Evolutionary conservation across 2,797 vertebrate genomes (phyloP), one percentile per base, ranked within the genome.

Genomic region (Pseudomugil tenellus): DNA sequence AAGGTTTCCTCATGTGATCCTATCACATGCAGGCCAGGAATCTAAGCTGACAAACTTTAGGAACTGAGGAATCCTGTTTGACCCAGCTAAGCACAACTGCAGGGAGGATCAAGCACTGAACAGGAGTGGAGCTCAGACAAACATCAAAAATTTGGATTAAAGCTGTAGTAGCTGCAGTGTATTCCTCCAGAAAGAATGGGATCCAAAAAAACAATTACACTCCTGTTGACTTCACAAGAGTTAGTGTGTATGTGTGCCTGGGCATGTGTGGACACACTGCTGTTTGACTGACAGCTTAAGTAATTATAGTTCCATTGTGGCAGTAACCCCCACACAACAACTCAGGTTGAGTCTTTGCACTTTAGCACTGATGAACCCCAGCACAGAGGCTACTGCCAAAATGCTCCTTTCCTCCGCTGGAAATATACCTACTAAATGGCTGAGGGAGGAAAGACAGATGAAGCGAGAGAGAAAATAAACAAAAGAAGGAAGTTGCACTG

Each of bases 301-400:
- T 91, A 90, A 92, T 91, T 90, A 91, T 89, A 80, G 79, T 84
- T 84, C 73, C 78, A 74, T 71, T 70, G 87, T 88, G 78, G 83
- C 75, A 79, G 79, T 89, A 87, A 89, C 86, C 87, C 66, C 54
- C 19, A 29, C 17, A 8, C 81, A 87, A 90, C 88, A 90, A 86
- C 75, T 74, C 80, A 69, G 77, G 72, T 76, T 70, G 81, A 87
- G 81, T 82, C 76, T 74, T 85, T 63, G 43, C 86, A 80, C 83
- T 79, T 60, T 6, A 14, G 67, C 75, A 63, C 65, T 71, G 81
- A 77, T 69, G 67, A 80, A 83, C 74, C 71, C 68, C 65, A 32
- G 65, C 79, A 41, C 26, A n/a, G 49, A 58, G 69, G 65, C 77
- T 54, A 78, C 78, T 74, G 68, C 73, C 82, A 72, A 85, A 79